Evolutionary conservation across 2,888 invertebrate species (phyloP).

Genomic region (Epiblema foenella): DNA sequence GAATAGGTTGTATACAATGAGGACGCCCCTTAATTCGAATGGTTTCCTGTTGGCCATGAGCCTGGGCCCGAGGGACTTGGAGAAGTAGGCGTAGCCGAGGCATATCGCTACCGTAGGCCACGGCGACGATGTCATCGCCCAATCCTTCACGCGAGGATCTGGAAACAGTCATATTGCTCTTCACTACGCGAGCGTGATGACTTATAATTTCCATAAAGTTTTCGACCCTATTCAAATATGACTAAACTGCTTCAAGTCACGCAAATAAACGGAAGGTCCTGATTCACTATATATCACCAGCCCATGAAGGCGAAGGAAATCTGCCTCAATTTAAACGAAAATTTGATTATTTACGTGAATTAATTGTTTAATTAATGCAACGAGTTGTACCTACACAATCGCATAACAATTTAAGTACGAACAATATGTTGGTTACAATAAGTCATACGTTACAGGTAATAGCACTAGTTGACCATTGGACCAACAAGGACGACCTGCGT

Average conservation of each 20-base stretch:
- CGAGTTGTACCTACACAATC: conserved; percentile 25
- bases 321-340: conserved; percentile 1
- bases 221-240: conserved; percentile 16
- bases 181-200: conserved; percentile 24
- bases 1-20: conserved; percentile 94
- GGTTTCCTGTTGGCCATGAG: conserved; percentile 96
- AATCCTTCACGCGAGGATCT: conserved; percentile 96
- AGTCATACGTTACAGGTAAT: conserved; percentile 21
- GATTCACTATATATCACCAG: background rate
- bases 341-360: background rate
- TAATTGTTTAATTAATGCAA: conserved; percentile 18
- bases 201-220: conserved; percentile 23
- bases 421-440: conserved; percentile 16
- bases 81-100: conserved; percentile 92
- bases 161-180: conserved; percentile 61
- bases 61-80: conserved; percentile 92
- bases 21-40: conserved; percentile 90
- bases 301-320: background rate
- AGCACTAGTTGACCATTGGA: conserved; percentile 39
- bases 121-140: conserved; percentile 96
- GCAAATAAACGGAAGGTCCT: conserved; percentile 15
- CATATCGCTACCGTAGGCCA: conserved; percentile 94
- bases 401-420: conserved; percentile 1
- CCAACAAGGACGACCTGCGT: conserved; percentile 35
- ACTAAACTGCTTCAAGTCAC: conserved; percentile 26